Evolutionary conservation across 1,140 invertebrate species (phyloP).

Genomic region (Mizuhopecten yessoensis): DNA sequence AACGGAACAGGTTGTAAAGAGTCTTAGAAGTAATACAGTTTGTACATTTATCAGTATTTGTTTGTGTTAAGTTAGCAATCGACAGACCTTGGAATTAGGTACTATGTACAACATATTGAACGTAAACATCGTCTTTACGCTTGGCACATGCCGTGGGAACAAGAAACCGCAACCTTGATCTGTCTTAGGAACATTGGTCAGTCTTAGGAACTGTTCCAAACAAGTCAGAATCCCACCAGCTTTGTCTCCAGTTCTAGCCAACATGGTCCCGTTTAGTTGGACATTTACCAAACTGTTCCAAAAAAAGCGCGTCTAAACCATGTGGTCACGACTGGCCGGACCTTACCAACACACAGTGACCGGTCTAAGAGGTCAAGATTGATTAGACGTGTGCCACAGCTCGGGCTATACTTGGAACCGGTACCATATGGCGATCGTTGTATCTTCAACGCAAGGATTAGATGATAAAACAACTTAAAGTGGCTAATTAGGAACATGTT

Average conservation of each 20-base stretch:
- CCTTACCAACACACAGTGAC: too few species aligned
- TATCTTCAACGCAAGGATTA: too few species aligned
- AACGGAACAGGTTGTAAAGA: too few species aligned
- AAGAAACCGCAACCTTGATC: neutral
- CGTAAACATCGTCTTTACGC: neutral
- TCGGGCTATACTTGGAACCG: neutral
- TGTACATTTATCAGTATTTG: too few species aligned
- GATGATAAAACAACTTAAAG: too few species aligned
- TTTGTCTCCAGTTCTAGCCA: neutral
- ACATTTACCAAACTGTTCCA: neutral
- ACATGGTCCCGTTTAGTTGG: neutral
- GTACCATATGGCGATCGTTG: neutral
- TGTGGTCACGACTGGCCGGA: neutral
- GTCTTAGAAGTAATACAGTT: too few species aligned
- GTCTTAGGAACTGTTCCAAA: neutral
- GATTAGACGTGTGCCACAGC: neutral
- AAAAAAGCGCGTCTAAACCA: neutral
- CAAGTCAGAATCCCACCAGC: neutral
- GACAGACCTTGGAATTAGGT: neutral
- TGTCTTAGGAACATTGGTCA: neutral
- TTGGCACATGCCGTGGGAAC: neutral
- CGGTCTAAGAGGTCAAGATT: neutral
- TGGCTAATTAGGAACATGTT: too few species aligned
- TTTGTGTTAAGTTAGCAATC: too few species aligned
- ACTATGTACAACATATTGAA: neutral